Conservation (phyloP, 2,888 invertebrate genomes). For the Sinohyriopsis cumingii region DNA sequence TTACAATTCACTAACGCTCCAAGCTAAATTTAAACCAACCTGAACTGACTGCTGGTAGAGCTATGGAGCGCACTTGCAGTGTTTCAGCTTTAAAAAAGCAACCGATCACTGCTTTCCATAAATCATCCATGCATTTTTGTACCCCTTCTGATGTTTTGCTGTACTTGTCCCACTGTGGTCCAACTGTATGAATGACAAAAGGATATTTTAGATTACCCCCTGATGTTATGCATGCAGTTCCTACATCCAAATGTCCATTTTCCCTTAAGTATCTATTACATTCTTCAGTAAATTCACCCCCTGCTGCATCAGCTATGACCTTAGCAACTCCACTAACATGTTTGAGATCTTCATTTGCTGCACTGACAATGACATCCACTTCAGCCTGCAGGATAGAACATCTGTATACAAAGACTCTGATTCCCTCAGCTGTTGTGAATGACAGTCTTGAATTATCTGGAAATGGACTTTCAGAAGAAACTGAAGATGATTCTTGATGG, state of each 20-base stretch:
- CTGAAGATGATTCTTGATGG: no score
- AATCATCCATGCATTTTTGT: conserved; percentile 14
- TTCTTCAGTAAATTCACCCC: conserved; percentile 26
- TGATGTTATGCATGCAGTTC: conserved; percentile 29
- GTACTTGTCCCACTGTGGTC: conserved; percentile 39
- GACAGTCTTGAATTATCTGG: neutral
- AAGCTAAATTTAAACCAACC: conserved; percentile 19
- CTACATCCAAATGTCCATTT: conserved; percentile 25
- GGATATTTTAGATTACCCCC: conserved; percentile 27
- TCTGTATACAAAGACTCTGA: conserved; percentile 28
- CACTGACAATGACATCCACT: conserved; percentile 42
- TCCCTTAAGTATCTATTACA: conserved; percentile 22
- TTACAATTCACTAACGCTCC: neutral
- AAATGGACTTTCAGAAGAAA: no score
- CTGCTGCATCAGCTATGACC: conserved; percentile 32
- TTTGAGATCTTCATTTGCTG: conserved; percentile 34
- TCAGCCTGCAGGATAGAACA: conserved; percentile 25
- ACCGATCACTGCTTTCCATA: conserved; percentile 30
- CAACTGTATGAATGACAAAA: conserved; percentile 37
- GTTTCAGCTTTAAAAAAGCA: conserved; percentile 34
- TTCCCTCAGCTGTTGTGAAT: conserved; percentile 15
- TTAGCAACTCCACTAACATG: conserved; percentile 38
- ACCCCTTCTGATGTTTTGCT: conserved; percentile 2
- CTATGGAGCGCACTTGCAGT: conserved; percentile 24
- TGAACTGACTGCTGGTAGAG: conserved; percentile 39